phyloP scores from a whole-genome alignment of 1,140 invertebrate species.

The Calycopis cecrops region DNA sequence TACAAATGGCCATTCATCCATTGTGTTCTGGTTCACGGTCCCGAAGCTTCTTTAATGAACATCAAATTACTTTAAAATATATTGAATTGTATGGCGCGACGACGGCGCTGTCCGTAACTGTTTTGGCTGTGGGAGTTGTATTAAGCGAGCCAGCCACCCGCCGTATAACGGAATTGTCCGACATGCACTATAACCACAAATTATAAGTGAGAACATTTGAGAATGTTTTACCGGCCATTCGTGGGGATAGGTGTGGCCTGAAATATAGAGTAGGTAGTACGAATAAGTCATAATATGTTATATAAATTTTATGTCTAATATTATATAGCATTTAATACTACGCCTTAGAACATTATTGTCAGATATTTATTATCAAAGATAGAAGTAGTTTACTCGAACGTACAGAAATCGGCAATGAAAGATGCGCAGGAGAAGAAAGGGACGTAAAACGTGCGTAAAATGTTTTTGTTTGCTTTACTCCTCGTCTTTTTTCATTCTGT shows the following conservation, averaged over 20 bases:
- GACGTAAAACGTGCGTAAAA: too few relatives aligned
- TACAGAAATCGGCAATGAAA: too few relatives aligned
- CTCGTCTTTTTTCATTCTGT: too few relatives aligned
- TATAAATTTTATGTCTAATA: too few relatives aligned
- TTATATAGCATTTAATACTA: too few relatives aligned
- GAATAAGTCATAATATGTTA: too few relatives aligned
- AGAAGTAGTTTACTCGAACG: too few relatives aligned
- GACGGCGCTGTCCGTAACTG: conserved; percentile 63
- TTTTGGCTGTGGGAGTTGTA: conserved; percentile 38
- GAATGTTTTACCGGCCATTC: conserved; percentile 51
- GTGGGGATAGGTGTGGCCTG: conserved; percentile 17
- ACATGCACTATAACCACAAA: conserved; percentile 71
- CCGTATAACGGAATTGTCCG: conserved; percentile 68
- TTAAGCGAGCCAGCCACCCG: conserved; percentile 53
- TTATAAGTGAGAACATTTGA: conserved; percentile 74
- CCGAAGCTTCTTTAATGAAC: conserved; percentile 72
- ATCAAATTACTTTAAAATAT: conserved; percentile 73
- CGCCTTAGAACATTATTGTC: too few relatives aligned
- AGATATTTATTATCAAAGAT: too few relatives aligned
- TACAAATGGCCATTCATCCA: conserved; percentile 73
- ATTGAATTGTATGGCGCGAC: conserved; percentile 70
- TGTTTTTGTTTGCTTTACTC: too few relatives aligned
- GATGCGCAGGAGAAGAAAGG: too few relatives aligned
- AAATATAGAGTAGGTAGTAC: background rate
- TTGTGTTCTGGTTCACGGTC: conserved; percentile 73